These are phyloP conservation scores for Aphaenogaster floridana DNA, from an alignment of 1,140 invertebrate genomes.

Conservation along the genomic window DNA sequence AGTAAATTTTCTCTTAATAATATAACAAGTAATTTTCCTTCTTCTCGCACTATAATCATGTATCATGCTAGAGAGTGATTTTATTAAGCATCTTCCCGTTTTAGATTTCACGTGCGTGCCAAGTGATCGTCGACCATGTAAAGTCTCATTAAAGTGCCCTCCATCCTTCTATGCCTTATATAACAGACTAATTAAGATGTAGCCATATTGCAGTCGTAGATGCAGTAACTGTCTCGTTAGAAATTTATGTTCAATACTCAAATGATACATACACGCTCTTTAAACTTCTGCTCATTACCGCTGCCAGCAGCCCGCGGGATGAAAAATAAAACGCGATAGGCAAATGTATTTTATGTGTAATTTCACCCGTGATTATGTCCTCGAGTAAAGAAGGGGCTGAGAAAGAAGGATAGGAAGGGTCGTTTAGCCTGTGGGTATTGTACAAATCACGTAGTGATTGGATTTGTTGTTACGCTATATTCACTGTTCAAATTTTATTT, in stretches of 20 bases:
- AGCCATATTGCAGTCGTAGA: slow-evolving; percentile 70
- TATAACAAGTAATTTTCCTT: not conserved
- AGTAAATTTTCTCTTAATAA: not conserved
- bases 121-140: slow-evolving; percentile 53
- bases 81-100: slow-evolving; percentile 63
- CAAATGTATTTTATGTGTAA: slow-evolving; percentile 82
- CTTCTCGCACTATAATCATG: not conserved
- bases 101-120: slow-evolving; percentile 69
- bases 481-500: slow-evolving; percentile 53
- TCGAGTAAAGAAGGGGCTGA: slow-evolving; percentile 14
- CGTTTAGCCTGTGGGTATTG: slow-evolving; percentile 82
- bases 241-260: slow-evolving; percentile 68
- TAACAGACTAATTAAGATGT: slow-evolving; percentile 76
- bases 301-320: not conserved
- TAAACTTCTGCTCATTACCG: slow-evolving; percentile 54
- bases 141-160: slow-evolving; percentile 72
- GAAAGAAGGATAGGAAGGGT: slow-evolving; percentile 70
- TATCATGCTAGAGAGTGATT: slow-evolving; percentile 33
- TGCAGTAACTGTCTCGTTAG: slow-evolving; percentile 55
- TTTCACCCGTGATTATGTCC: slow-evolving; percentile 79
- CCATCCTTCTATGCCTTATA: slow-evolving; percentile 32
- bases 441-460: slow-evolving; percentile 86
- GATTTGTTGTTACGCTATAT: slow-evolving; percentile 80
- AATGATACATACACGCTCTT: not conserved
- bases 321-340: slow-evolving; percentile 74